These are phyloP conservation scores for Gari tellinella DNA, from an alignment of 2,888 invertebrate species.

Conservation along the genomic window DNA sequence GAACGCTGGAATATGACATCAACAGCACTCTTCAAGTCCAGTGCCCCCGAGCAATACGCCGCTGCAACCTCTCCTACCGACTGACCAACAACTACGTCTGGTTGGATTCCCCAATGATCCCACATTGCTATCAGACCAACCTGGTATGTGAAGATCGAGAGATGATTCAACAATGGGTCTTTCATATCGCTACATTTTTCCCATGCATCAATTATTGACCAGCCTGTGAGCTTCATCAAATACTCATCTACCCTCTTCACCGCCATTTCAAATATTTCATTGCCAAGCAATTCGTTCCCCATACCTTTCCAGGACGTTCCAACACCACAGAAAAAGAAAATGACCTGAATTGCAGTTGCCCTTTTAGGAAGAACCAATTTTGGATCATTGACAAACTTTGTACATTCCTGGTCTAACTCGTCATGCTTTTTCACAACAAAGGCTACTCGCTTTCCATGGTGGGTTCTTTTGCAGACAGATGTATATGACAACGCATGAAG, in stretches of 20 bases:
- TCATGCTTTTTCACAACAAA: too few species aligned
- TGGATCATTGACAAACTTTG: background rate
- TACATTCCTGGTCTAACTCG: too few species aligned
- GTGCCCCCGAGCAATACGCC: conserved; percentile 60
- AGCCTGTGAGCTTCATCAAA: conserved; percentile 26
- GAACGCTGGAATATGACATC: conserved; percentile 66
- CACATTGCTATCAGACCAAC: conserved; percentile 57
- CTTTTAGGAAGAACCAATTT: background rate
- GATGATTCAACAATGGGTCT: conserved; percentile 64
- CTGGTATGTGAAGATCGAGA: conserved; percentile 69
- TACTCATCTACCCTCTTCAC: conserved; percentile 41
- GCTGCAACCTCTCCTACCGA: conserved; percentile 74
- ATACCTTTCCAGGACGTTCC: conserved; percentile 65
- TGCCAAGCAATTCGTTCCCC: conserved; percentile 49
- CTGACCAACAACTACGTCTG: conserved; percentile 65
- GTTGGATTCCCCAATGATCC: conserved; percentile 57
- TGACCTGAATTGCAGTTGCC: background rate
- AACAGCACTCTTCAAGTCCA: conserved; percentile 63
- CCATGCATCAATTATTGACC: conserved; percentile 20
- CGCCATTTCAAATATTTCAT: conserved; percentile 31
- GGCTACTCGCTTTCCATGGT: too few species aligned
- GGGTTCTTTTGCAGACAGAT: too few species aligned
- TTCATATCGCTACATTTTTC: conserved; percentile 17
- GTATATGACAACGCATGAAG: too few species aligned
- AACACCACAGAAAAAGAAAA: conserved; percentile 69